Evolutionary conservation across 2,113 vertebrate species (phyloP).

Genomic region (Apus apus): DNA sequence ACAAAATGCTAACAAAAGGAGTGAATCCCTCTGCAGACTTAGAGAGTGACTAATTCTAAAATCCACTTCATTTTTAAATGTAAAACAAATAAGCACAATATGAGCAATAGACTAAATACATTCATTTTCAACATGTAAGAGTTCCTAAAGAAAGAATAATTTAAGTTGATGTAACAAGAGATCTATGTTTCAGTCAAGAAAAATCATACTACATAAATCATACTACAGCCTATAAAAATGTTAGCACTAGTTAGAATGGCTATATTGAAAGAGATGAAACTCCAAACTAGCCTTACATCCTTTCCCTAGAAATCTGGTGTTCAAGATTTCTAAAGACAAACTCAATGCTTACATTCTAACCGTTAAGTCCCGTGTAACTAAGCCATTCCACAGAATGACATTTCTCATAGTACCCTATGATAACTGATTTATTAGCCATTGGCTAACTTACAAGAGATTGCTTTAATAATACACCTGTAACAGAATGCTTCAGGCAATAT

Average conservation of each 20-base stretch:
- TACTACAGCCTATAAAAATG: not conserved
- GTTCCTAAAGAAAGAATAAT: not conserved
- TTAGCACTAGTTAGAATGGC: not conserved
- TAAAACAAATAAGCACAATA: not conserved
- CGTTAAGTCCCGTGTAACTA: not conserved
- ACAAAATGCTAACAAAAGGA: not conserved
- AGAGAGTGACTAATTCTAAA: not conserved
- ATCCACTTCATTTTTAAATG: not conserved
- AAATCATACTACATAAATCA: not conserved
- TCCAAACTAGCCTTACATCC: not conserved
- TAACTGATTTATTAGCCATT: conserved; percentile 19
- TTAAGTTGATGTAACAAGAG: not conserved
- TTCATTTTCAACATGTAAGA: not conserved
- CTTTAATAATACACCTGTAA: conserved; percentile 43
- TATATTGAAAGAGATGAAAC: not conserved
- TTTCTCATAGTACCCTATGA: not conserved
- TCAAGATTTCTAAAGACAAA: not conserved
- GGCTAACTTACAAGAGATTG: conserved; percentile 20
- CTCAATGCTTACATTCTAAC: not conserved
- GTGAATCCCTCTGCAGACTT: not conserved
- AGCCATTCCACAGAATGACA: not conserved
- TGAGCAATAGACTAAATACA: not conserved
- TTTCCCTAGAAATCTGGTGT: not conserved
- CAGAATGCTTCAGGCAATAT: conserved; percentile 27
- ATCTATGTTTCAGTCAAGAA: not conserved